Evolutionary conservation across 2,797 vertebrate species (phyloP).

Genomic region (Uromys caudimaculatus): DNA sequence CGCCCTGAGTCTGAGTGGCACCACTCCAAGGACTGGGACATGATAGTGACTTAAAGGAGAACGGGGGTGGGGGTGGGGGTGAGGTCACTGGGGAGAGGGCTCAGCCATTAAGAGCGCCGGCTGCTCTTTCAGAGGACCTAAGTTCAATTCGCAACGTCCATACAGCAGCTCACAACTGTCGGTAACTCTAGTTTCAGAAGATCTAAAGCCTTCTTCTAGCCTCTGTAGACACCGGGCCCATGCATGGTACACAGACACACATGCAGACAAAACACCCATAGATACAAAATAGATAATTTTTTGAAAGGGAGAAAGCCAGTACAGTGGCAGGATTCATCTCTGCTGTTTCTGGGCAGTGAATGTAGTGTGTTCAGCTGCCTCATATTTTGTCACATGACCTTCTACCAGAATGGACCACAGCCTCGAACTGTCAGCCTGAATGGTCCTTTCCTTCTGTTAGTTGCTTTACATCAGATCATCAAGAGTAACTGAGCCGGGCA

Average conservation of each 20-base stretch:
- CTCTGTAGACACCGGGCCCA: not conserved
- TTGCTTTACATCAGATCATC: not conserved
- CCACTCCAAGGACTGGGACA: not conserved
- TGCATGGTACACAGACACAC: not conserved
- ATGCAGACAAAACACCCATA: not conserved
- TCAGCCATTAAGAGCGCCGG: not conserved
- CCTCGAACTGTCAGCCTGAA: not conserved
- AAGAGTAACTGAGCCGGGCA: not conserved
- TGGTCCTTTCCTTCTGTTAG: not conserved
- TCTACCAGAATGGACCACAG: not conserved
- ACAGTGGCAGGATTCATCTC: not conserved
- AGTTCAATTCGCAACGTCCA: not conserved
- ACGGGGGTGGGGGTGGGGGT: not conserved
- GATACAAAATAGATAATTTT: not conserved
- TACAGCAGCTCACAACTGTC: not conserved
- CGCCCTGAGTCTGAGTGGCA: not conserved
- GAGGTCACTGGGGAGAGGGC: not conserved
- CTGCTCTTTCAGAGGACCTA: not conserved
- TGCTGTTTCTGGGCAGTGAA: not conserved
- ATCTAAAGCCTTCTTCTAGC: not conserved
- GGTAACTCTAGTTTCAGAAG: not conserved
- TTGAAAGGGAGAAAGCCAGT: not conserved
- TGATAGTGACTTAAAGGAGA: not conserved
- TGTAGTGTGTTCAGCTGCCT: not conserved
- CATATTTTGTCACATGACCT: not conserved